phyloP scores from a whole-genome alignment of 37 sponge, comb jelly and placozoan genomes.

The Beroe ovata region DNA sequence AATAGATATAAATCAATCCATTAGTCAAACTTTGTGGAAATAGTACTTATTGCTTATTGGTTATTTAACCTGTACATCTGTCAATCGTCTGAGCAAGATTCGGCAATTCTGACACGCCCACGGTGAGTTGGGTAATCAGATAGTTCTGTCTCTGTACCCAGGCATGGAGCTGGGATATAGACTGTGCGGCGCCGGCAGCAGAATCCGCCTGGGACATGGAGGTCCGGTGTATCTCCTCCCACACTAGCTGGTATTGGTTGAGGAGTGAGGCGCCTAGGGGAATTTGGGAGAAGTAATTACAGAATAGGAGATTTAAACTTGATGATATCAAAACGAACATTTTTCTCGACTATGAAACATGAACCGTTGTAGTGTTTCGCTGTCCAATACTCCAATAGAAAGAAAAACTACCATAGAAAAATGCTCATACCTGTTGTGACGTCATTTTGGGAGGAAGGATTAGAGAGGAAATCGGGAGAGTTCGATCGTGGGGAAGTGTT shows the following conservation, averaged over 20 bases:
- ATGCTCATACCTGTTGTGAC: neutral
- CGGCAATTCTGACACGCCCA: neutral
- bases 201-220: constrained; percentile 18
- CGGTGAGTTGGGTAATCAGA: constrained; percentile 13
- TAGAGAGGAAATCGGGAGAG: neutral
- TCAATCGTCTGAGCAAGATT: neutral
- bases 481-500: neutral
- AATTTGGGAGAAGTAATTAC: too few relatives aligned
- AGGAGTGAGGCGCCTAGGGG: constrained; percentile 2
- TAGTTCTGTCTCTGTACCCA: constrained; percentile 12
- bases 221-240: constrained; percentile 37
- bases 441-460: neutral
- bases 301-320: too few relatives aligned
- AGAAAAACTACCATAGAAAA: too few relatives aligned
- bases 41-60: too few relatives aligned
- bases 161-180: neutral
- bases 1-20: too few relatives aligned
- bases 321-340: too few relatives aligned
- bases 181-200: neutral
- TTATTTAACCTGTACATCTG: constrained; percentile 20
- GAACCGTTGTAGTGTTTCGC: too few relatives aligned
- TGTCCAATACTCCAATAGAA: too few relatives aligned
- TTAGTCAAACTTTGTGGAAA: too few relatives aligned
- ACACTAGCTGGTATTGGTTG: constrained; percentile 27
- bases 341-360: too few relatives aligned